phyloP scores from a whole-genome alignment of 2,113 vertebrate genomes.

The Pardalotus punctatus region DNA sequence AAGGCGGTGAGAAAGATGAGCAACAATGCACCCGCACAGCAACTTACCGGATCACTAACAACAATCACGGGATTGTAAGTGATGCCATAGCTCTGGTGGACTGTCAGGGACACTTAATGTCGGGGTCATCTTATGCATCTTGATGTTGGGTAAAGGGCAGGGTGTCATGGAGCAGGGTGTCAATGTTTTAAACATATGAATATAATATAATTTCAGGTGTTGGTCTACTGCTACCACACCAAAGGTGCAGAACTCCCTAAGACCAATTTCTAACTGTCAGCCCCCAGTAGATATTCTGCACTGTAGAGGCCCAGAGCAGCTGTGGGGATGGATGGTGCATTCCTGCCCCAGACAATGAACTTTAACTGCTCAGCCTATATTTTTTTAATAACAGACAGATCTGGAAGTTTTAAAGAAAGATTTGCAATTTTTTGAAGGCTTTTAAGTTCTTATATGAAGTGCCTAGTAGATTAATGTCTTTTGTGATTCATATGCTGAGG shows the following conservation, averaged over 20 bases:
- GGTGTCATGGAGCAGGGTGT: neutral
- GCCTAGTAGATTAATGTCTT: neutral
- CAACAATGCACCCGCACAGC: rapidly evolving
- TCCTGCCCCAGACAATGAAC: neutral
- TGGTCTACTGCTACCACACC: neutral
- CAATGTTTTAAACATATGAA: neutral
- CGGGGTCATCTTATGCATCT: neutral
- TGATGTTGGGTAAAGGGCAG: neutral
- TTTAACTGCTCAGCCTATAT: neutral
- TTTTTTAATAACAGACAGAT: neutral
- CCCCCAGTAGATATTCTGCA: neutral
- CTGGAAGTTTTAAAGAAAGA: neutral
- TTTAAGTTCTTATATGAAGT: neutral
- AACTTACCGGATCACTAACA: rapidly evolving
- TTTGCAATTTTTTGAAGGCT: neutral
- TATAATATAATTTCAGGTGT: neutral
- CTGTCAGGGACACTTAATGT: neutral
- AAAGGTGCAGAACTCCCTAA: neutral
- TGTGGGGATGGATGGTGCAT: too few species aligned
- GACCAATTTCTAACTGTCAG: neutral
- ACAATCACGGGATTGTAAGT: neutral
- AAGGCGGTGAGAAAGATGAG: neutral
- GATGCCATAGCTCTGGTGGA: neutral
- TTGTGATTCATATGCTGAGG: slow-evolving; percentile 10
- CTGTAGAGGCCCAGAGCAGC: neutral